Percentiles rank a stretch among this genome's conserved stretches.
Conservation (phyloP, 2,113 vertebrate genomes). For the Rhea americana region DNA sequence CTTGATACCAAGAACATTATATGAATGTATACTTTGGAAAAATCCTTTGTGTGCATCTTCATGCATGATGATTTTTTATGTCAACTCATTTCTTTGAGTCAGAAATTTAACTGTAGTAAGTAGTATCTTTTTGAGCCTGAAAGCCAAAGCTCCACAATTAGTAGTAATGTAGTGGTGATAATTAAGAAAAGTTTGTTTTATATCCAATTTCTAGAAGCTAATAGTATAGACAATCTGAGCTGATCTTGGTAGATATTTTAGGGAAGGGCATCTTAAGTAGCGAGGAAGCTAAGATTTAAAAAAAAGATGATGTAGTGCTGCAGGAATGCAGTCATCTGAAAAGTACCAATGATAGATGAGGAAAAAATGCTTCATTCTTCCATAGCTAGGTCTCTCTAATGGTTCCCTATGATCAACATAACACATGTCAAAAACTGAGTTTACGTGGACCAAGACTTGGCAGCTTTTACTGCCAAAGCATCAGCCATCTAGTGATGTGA, state of each 20-base stretch:
- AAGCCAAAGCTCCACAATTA: not conserved
- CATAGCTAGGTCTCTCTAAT: constrained; percentile 1
- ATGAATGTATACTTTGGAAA: not conserved
- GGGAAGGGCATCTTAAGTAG: not conserved
- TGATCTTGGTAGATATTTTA: not conserved
- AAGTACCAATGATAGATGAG: constrained; percentile 60
- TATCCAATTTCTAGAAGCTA: not conserved
- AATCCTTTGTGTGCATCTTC: not conserved
- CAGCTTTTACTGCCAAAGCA: not conserved
- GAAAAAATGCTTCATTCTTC: constrained; percentile 65
- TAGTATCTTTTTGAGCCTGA: not conserved
- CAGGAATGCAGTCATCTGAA: constrained; percentile 61
- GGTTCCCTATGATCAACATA: constrained; percentile 52
- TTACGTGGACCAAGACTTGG: constrained; percentile 55
- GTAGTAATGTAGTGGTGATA: not conserved
- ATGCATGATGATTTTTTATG: not conserved
- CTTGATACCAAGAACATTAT: not conserved
- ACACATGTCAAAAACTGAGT: constrained; percentile 57
- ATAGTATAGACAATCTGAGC: not conserved
- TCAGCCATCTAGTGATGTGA: constrained; percentile 8
- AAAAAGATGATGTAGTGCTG: not conserved
- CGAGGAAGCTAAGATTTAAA: not conserved
- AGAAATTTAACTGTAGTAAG: not conserved
- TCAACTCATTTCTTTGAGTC: not conserved
- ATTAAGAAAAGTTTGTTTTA: not conserved